These are phyloP conservation scores for Cebus imitator DNA, from an alignment of 2,113 vertebrate genomes.

Conservation along the genomic window DNA sequence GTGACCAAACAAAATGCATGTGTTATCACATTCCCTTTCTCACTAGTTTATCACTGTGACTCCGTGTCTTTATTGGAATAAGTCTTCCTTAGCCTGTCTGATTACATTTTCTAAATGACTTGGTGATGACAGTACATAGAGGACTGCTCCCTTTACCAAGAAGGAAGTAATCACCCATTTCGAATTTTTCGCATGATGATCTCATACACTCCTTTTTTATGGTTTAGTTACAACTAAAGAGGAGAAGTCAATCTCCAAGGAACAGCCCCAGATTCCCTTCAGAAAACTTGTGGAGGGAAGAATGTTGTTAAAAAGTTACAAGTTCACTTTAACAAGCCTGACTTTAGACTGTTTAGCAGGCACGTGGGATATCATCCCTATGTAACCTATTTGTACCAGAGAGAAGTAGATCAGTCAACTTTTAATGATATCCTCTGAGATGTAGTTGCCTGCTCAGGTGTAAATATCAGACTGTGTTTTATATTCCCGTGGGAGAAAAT, in stretches of 20 bases:
- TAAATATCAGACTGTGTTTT: slow-evolving; percentile 42
- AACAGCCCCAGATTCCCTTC: not conserved
- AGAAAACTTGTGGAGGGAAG: slow-evolving; percentile 35
- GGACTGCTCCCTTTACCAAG: not conserved
- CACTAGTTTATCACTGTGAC: not conserved
- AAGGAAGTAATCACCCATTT: not conserved
- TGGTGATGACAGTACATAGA: not conserved
- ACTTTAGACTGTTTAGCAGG: not conserved
- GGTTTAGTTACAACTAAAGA: not conserved
- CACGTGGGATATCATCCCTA: slow-evolving; percentile 21
- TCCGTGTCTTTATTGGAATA: not conserved
- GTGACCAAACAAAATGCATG: not conserved
- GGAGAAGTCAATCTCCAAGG: slow-evolving; percentile 8
- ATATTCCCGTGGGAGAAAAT: slow-evolving; percentile 40
- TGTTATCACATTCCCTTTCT: not conserved
- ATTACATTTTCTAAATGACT: not conserved
- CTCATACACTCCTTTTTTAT: not conserved
- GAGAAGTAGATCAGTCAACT: slow-evolving; percentile 64
- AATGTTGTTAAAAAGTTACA: slow-evolving; percentile 52
- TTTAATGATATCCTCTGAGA: slow-evolving; percentile 72
- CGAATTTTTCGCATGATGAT: not conserved
- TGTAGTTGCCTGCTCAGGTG: slow-evolving; percentile 1
- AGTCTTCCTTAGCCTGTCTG: not conserved
- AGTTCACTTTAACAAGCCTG: slow-evolving; percentile 55
- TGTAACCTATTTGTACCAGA: slow-evolving; percentile 49